These are phyloP conservation scores for Conistra vaccinii DNA, from an alignment of 2,888 invertebrate species.

Conservation along the genomic window DNA sequence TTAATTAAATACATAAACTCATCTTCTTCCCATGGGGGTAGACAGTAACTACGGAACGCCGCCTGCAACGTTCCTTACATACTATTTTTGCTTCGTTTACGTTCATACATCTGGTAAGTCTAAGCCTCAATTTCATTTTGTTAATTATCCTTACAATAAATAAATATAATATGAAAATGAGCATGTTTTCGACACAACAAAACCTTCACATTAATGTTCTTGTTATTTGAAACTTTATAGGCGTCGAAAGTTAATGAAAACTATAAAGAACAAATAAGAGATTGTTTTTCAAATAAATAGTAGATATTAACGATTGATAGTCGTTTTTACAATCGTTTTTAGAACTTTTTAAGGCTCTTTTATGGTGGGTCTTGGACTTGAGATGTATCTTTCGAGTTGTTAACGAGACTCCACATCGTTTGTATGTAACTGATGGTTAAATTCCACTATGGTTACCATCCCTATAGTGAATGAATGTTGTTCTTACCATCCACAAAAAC, in stretches of 20 bases:
- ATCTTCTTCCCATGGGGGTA: too few species aligned
- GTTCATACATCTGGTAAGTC: too few species aligned
- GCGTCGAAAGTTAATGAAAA: slow-evolving; percentile 34
- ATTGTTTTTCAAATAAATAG: slow-evolving; percentile 28
- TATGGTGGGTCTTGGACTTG: slow-evolving; percentile 37
- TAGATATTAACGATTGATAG: slow-evolving; percentile 24
- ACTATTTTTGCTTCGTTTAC: too few species aligned
- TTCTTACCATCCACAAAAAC: background rate
- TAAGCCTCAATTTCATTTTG: too few species aligned
- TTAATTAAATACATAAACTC: too few species aligned
- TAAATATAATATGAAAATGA: too few species aligned
- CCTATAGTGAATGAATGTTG: too few species aligned
- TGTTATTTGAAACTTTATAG: slow-evolving; percentile 53
- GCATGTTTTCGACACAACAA: slow-evolving; percentile 1
- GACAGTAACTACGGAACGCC: too few species aligned
- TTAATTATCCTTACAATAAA: too few species aligned
- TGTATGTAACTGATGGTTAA: background rate
- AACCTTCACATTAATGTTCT: slow-evolving; percentile 28
- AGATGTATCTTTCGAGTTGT: slow-evolving; percentile 11
- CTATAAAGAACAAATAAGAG: slow-evolving; percentile 36
- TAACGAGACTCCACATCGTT: background rate
- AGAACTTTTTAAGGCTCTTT: slow-evolving; percentile 52
- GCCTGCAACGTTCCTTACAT: too few species aligned
- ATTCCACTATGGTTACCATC: background rate
- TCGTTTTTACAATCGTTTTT: slow-evolving; percentile 58